Evolutionary conservation across 2,888 invertebrate genomes (phyloP).

Genomic region (Philereme vetulata): DNA sequence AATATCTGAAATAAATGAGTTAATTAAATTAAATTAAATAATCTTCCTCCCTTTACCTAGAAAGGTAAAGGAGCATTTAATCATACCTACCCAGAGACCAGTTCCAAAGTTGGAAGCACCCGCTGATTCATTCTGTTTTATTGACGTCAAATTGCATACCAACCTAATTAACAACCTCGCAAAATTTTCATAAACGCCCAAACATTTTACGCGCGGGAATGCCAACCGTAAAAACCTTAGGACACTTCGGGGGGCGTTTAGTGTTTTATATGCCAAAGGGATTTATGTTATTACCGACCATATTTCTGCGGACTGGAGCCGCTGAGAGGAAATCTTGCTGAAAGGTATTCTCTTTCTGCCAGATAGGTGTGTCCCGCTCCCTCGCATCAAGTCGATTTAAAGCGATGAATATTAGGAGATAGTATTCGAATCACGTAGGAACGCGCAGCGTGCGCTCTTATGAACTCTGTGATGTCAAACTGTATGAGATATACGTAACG

Average conservation of each 20-base stretch:
- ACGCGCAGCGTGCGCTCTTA: conserved; percentile 72
- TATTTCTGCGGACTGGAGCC: conserved; percentile 81
- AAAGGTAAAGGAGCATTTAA: conserved; percentile 7
- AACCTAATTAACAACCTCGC: conserved; percentile 46
- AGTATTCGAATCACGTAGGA: conserved; percentile 78
- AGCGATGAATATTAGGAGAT: conserved; percentile 79
- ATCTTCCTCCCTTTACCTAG: not conserved
- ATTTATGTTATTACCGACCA: conserved; percentile 84
- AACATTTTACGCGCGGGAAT: conserved; percentile 58
- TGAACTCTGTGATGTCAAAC: conserved; percentile 80
- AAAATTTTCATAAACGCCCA: conserved; percentile 65
- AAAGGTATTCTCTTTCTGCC: conserved; percentile 56
- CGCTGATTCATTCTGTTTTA: conserved; percentile 27
- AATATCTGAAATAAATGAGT: too few relatives aligned
- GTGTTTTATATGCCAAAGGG: conserved; percentile 84
- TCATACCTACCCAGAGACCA: conserved; percentile 11
- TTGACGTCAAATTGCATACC: conserved; percentile 43
- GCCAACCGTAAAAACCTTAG: conserved; percentile 68
- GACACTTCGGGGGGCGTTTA: conserved; percentile 79
- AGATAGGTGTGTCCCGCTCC: conserved; percentile 58
- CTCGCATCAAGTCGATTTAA: conserved; percentile 68
- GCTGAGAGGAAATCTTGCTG: conserved; percentile 81
- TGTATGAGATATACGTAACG: conserved; percentile 74
- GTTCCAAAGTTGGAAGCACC: conserved; percentile 32
- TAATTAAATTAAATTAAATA: too few relatives aligned